These are phyloP conservation scores for Dryadula phaetusa DNA, from an alignment of 2,888 invertebrate genomes.

Conservation along the genomic window DNA sequence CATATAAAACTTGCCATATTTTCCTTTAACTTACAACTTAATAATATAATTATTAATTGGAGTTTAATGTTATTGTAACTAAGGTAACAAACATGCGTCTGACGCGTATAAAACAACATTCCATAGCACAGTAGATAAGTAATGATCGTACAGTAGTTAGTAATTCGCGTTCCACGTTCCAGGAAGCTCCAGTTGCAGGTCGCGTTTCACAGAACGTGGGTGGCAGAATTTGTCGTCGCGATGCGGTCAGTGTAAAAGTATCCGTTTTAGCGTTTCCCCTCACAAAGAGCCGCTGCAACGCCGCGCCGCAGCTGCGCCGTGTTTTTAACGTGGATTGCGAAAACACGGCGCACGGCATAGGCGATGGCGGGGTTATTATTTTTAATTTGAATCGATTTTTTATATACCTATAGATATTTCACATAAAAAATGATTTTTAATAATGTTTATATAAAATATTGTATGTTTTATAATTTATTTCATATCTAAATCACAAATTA, in stretches of 20 bases:
- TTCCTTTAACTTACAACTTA: background rate
- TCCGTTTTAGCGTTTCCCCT: slow-evolving; percentile 49
- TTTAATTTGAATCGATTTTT: no score
- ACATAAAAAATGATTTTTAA: no score
- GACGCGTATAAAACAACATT: slow-evolving; percentile 7
- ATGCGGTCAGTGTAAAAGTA: slow-evolving; percentile 48
- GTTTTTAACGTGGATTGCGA: slow-evolving; percentile 54
- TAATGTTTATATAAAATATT: no score
- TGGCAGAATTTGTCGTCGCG: slow-evolving; percentile 41
- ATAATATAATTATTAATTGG: background rate
- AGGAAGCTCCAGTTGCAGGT: slow-evolving; percentile 41
- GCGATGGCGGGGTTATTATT: slow-evolving; percentile 44
- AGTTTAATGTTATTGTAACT: no score
- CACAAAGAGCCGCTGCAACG: slow-evolving; percentile 47
- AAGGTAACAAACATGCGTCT: background rate
- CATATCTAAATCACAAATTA: no score
- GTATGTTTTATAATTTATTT: background rate
- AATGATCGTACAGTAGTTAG: slow-evolving; percentile 22
- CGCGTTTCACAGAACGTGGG: slow-evolving; percentile 39
- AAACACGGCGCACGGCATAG: slow-evolving; percentile 46
- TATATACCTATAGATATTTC: no score
- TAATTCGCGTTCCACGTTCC: slow-evolving; percentile 34
- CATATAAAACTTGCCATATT: background rate
- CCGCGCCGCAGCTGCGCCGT: slow-evolving; percentile 53
- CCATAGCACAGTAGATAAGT: slow-evolving; percentile 20